Evolutionary conservation across 1,140 invertebrate genomes (phyloP).

Genomic region (Macrosteles quadrilineatus): DNA sequence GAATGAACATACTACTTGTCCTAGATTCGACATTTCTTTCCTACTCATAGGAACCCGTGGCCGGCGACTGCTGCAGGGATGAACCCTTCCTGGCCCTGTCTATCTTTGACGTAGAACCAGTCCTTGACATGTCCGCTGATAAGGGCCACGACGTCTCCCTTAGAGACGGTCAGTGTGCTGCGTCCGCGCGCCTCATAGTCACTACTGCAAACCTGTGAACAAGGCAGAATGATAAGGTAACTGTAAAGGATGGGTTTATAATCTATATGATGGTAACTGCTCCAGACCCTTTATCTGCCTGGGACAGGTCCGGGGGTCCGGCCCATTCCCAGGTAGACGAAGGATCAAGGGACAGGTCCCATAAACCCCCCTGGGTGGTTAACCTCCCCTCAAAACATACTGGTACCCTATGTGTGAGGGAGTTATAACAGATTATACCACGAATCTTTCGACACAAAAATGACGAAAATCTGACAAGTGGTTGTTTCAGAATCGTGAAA

Average conservation of each 20-base stretch:
- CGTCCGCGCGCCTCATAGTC: slow-evolving; percentile 59
- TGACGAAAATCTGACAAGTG: too few relatives aligned
- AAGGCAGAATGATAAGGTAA: slow-evolving; percentile 57
- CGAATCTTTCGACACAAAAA: too few relatives aligned
- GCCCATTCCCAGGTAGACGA: too few relatives aligned
- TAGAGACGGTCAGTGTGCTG: slow-evolving; percentile 62
- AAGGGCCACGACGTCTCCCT: slow-evolving; percentile 73
- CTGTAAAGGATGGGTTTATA: slow-evolving; percentile 44
- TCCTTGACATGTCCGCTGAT: slow-evolving; percentile 56
- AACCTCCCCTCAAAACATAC: neutral
- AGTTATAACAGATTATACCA: too few relatives aligned
- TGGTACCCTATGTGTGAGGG: too few relatives aligned
- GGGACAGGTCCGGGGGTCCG: too few relatives aligned
- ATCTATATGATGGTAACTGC: neutral
- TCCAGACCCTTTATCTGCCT: neutral
- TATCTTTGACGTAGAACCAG: slow-evolving; percentile 73
- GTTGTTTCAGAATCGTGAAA: too few relatives aligned
- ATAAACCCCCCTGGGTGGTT: neutral
- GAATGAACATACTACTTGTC: too few relatives aligned
- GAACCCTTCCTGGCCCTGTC: slow-evolving; percentile 69
- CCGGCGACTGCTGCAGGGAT: slow-evolving; percentile 75
- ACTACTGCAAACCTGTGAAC: slow-evolving; percentile 59
- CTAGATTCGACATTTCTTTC: too few relatives aligned
- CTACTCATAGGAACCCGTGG: slow-evolving; percentile 67
- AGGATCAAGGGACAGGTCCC: too few relatives aligned